phyloP scores from a whole-genome alignment of 2,888 invertebrate species.

The Hydropsyche betteni region DNA sequence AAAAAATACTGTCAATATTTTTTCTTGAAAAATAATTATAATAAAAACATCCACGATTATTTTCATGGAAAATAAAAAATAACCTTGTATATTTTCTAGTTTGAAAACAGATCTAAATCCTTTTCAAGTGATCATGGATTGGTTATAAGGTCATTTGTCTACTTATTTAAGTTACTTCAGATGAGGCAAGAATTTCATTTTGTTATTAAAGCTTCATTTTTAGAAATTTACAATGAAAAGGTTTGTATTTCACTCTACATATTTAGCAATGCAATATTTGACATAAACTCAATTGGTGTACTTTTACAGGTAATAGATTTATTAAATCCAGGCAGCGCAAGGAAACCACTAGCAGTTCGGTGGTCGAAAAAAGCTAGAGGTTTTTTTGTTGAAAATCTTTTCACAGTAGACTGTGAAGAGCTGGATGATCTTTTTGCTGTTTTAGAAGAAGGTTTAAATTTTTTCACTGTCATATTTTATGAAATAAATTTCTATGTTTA shows the following conservation, averaged over 20 bases:
- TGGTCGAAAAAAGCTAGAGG: slow-evolving; percentile 94
- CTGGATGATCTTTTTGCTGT: slow-evolving; percentile 92
- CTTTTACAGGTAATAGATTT: slow-evolving; percentile 86
- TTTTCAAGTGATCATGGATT: slow-evolving; percentile 83
- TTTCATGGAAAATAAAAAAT: too few species aligned
- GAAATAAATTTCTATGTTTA: background rate
- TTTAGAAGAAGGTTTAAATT: slow-evolving; percentile 84
- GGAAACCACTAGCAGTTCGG: slow-evolving; percentile 86
- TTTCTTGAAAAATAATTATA: too few species aligned
- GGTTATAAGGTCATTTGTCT: slow-evolving; percentile 89
- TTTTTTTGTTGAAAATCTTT: slow-evolving; percentile 96
- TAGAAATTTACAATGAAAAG: slow-evolving; percentile 98
- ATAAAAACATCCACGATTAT: too few species aligned
- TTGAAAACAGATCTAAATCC: slow-evolving; percentile 71
- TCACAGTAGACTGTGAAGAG: slow-evolving; percentile 93
- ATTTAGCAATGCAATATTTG: background rate
- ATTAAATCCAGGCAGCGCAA: slow-evolving; percentile 83
- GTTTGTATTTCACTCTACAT: slow-evolving; percentile 62
- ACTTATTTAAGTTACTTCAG: slow-evolving; percentile 85
- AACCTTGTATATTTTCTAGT: slow-evolving; percentile 59
- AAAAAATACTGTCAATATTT: too few species aligned
- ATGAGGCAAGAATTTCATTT: slow-evolving; percentile 81
- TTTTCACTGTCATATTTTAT: background rate
- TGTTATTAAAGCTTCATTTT: slow-evolving; percentile 89
- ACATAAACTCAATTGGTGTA: background rate